Evolutionary conservation across 2,113 vertebrate genomes (phyloP).

Genomic region (Cygnus atratus): DNA sequence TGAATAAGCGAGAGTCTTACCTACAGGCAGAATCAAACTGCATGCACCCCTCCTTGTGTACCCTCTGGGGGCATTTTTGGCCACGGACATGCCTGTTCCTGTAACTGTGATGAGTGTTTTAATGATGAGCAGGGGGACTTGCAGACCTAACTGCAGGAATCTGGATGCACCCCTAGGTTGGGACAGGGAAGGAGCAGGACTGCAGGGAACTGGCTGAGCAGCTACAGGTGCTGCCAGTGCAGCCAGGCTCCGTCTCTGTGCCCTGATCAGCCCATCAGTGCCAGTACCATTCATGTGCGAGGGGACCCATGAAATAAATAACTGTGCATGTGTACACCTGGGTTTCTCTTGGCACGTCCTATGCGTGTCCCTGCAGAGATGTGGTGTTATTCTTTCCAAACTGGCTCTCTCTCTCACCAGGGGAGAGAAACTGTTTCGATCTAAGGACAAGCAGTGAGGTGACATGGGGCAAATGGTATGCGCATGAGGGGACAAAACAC

Average conservation of each 20-base stretch:
- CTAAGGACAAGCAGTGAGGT: neutral
- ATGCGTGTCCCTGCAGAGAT: neutral
- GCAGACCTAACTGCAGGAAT: neutral
- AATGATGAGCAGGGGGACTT: neutral
- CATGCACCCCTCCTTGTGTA: accelerated
- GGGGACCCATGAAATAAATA: neutral
- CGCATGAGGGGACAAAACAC: neutral
- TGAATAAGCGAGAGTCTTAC: neutral
- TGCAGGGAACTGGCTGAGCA: neutral
- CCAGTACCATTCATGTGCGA: neutral
- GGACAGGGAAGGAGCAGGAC: neutral
- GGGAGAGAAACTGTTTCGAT: neutral
- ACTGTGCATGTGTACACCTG: accelerated
- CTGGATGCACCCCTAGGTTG: neutral
- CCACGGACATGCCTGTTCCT: neutral
- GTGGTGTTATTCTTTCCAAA: neutral
- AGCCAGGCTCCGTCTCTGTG: neutral
- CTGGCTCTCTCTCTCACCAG: accelerated
- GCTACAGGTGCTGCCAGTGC: neutral
- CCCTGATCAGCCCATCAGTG: neutral
- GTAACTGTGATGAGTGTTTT: neutral
- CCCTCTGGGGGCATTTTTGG: neutral
- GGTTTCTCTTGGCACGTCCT: neutral
- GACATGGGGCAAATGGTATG: accelerated
- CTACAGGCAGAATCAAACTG: neutral